phyloP scores from a whole-genome alignment of 2,888 invertebrate species.

The Daptonema setosum region DNA sequence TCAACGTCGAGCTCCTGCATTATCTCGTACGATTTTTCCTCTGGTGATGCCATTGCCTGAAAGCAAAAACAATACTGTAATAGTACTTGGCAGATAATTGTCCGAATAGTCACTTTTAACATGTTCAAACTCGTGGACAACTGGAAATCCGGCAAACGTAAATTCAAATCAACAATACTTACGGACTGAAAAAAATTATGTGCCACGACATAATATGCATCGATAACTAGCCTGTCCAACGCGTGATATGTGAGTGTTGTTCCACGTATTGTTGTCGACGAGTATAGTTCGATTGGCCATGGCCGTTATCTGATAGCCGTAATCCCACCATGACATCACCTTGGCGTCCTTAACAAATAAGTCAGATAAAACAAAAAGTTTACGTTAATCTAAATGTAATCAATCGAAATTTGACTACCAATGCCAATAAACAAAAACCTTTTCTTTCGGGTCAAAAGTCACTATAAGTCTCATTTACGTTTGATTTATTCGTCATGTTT shows the following conservation, averaged over 20 bases:
- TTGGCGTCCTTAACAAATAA: conserved; percentile 50
- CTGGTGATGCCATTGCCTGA: conserved; percentile 79
- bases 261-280: conserved; percentile 98
- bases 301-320: conserved; percentile 86
- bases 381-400: no score
- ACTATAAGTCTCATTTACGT: no score
- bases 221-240: conserved; percentile 50
- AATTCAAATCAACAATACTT: no score
- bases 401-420: no score
- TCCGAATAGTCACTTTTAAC: background rate
- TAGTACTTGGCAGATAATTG: conserved; percentile 8
- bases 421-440: no score
- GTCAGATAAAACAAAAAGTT: no score
- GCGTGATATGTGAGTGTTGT: conserved; percentile 90
- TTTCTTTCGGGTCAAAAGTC: no score
- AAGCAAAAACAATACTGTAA: conserved; percentile 8
- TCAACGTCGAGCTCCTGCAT: conserved; percentile 91
- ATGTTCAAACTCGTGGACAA: no score
- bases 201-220: background rate
- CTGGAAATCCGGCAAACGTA: no score
- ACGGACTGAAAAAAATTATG: no score
- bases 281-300: conserved; percentile 95
- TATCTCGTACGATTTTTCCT: conserved; percentile 88
- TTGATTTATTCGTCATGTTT: no score
- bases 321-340: conserved; percentile 99